Percentiles rank a stretch among this genome's conserved stretches.
These are phyloP conservation scores for Mionectes macconnelli DNA, from an alignment of 2,113 vertebrate species.

Conservation along the genomic window DNA sequence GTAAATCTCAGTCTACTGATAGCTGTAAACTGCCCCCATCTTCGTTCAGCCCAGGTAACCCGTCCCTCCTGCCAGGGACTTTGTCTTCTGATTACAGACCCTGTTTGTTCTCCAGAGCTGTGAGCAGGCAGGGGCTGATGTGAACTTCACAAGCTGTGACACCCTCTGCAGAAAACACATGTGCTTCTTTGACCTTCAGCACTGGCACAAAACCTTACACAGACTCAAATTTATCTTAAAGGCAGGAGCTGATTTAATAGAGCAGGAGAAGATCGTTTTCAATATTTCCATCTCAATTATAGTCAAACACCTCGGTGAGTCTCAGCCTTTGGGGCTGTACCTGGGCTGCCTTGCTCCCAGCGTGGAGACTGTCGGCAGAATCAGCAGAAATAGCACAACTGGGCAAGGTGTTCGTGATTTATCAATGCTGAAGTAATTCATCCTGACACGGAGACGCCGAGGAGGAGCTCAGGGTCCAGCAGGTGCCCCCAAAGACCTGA, in stretches of 20 bases:
- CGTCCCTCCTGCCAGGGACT: neutral
- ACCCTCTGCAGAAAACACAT: neutral
- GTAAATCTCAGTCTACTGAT: neutral
- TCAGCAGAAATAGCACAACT: conserved; percentile 52
- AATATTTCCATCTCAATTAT: conserved; percentile 53
- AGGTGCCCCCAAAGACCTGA: neutral
- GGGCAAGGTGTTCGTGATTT: conserved; percentile 41
- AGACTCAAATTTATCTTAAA: conserved; percentile 13
- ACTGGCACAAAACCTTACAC: neutral
- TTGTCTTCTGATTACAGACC: neutral
- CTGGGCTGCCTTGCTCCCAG: conserved; percentile 20
- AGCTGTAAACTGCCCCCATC: neutral
- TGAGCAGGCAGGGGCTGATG: neutral
- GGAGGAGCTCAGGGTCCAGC: conserved; percentile 24
- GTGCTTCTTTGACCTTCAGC: neutral
- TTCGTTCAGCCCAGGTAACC: neutral
- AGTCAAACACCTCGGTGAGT: conserved; percentile 4
- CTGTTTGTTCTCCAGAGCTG: neutral
- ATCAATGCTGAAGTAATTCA: conserved; percentile 44
- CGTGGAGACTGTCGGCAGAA: neutral
- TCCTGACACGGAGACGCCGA: neutral
- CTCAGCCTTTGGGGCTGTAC: conserved; percentile 44
- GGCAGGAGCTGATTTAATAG: conserved; percentile 3
- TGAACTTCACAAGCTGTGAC: conserved; percentile 17
- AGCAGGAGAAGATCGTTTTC: neutral